Percentiles rank a stretch among this genome's conserved stretches.
phyloP scores from a whole-genome alignment of 2,113 vertebrate genomes.

The Prunella fulvescens region DNA sequence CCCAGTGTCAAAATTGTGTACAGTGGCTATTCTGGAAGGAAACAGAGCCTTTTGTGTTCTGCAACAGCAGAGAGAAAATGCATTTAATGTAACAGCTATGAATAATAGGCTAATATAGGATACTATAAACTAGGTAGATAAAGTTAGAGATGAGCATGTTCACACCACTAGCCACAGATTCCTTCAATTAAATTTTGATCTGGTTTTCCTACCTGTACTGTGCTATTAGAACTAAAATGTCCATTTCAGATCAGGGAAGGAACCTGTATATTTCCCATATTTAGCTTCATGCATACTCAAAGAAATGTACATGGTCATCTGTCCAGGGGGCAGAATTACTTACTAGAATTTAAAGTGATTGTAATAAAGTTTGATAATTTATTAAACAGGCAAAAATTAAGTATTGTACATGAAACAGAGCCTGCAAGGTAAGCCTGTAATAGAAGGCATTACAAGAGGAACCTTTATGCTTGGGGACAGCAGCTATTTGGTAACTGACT shows the following conservation, averaged over 20 bases:
- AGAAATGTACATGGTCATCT: not conserved
- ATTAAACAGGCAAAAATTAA: not conserved
- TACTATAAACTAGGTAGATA: not conserved
- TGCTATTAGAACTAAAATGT: not conserved
- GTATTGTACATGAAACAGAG: not conserved
- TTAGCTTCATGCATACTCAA: not conserved
- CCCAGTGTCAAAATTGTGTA: not conserved
- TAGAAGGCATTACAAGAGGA: not conserved
- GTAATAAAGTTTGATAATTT: not conserved
- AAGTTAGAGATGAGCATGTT: not conserved
- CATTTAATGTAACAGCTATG: not conserved
- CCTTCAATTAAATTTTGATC: not conserved
- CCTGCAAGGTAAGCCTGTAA: not conserved
- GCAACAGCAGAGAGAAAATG: not conserved
- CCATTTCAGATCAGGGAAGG: not conserved
- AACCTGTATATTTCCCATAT: not conserved
- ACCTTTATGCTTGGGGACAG: not conserved
- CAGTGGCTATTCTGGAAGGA: not conserved
- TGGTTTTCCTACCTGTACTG: not conserved
- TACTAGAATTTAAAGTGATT: not conserved
- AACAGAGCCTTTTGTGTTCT: not conserved
- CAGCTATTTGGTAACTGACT: not conserved
- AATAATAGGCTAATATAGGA: not conserved
- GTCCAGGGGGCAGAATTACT: not conserved
- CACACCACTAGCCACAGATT: not conserved